These are phyloP conservation scores for Hypercompe scribonia DNA, from an alignment of 2,888 invertebrate species.

Conservation along the genomic window DNA sequence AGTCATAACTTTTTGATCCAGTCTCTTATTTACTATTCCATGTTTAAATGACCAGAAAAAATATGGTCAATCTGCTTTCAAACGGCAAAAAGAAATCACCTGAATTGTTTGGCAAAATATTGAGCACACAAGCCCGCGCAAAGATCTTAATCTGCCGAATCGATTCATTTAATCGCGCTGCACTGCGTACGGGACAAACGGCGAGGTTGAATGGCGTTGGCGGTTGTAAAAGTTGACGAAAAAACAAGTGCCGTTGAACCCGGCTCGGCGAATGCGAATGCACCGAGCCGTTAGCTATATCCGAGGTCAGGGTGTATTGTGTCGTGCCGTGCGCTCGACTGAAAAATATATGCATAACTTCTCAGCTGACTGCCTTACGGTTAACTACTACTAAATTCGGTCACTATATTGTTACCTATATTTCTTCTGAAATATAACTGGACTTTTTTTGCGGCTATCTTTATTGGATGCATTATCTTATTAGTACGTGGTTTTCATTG, in stretches of 20 bases:
- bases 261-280: constrained; percentile 73
- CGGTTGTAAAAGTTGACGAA: constrained; percentile 71
- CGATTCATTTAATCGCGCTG: constrained; percentile 33
- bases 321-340: constrained; percentile 49
- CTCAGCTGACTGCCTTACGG: constrained; percentile 57
- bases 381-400: constrained; percentile 38
- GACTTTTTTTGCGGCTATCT: not conserved
- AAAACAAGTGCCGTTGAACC: constrained; percentile 79
- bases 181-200: constrained; percentile 36
- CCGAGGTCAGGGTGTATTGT: constrained; percentile 76
- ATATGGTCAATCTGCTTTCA: not conserved
- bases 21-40: not conserved
- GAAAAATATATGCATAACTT: constrained; percentile 61
- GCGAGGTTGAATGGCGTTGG: constrained; percentile 59
- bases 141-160: constrained; percentile 18
- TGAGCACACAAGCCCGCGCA: not conserved
- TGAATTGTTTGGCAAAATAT: not conserved
- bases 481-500: not conserved
- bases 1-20: not conserved
- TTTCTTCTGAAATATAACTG: constrained; percentile 7
- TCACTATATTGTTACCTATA: constrained; percentile 24
- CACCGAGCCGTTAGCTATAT: constrained; percentile 77
- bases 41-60: not conserved
- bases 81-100: not conserved
- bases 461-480: not conserved